These are phyloP conservation scores for Tetraneura akinire DNA, from an alignment of 1,140 invertebrate genomes.

Conservation along the genomic window DNA sequence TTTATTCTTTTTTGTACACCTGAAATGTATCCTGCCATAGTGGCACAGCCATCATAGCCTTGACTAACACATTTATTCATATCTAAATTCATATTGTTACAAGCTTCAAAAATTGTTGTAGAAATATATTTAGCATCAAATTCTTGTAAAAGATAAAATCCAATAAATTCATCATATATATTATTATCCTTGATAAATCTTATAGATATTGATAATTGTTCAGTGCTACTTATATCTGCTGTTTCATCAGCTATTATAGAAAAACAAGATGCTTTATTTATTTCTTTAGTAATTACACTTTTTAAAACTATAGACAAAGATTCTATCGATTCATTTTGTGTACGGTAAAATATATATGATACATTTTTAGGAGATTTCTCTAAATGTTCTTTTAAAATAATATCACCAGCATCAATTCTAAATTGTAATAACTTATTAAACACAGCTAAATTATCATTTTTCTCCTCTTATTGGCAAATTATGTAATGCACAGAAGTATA, in stretches of 20 bases:
- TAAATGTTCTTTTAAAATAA: no score
- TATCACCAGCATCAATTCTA: no score
- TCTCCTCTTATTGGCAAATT: neutral
- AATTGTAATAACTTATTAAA: no score
- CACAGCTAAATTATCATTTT: no score
- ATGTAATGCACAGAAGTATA: slow-evolving; percentile 19
- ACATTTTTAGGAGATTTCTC: no score
- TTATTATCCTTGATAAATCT: no score
- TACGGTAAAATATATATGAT: no score
- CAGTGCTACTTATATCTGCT: slow-evolving; percentile 55
- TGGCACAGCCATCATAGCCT: slow-evolving; percentile 56
- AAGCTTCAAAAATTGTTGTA: slow-evolving; percentile 7
- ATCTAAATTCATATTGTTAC: no score
- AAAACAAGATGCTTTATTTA: slow-evolving; percentile 5
- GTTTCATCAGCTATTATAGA: slow-evolving; percentile 56
- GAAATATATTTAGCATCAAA: neutral
- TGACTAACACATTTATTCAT: slow-evolving; percentile 55
- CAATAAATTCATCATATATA: slow-evolving; percentile 5
- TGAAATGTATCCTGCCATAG: slow-evolving; percentile 56
- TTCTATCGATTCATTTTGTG: no score
- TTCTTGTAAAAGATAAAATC: neutral
- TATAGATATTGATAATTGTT: no score
- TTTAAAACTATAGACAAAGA: no score
- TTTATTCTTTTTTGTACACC: slow-evolving; percentile 57
- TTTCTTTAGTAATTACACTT: no score